A percentile compares a stretch with the other conserved stretches of the same genome.
Evolutionary conservation across 2,113 vertebrate species (phyloP).

Genomic region (Piaya cayana): DNA sequence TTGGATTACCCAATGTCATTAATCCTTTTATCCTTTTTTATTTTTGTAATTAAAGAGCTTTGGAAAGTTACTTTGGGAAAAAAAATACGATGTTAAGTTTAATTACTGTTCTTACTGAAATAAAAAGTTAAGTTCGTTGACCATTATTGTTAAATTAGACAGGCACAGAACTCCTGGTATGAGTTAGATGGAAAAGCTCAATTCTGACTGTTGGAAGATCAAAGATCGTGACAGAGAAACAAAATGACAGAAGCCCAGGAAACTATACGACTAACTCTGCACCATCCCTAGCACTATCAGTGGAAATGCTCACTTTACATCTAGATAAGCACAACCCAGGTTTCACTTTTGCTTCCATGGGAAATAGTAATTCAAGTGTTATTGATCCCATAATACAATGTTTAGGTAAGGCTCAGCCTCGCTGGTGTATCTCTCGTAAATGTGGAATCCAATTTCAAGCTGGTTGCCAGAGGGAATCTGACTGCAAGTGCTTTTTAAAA

Average conservation of each 20-base stretch:
- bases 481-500: not conserved
- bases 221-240: not conserved
- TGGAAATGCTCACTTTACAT: not conserved
- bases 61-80: conserved; percentile 1
- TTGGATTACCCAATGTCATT: conserved; percentile 33
- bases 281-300: not conserved
- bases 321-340: not conserved
- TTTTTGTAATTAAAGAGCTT: conserved; percentile 19
- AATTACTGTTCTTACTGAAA: not conserved
- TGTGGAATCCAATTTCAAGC: not conserved
- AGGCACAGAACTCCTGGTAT: not conserved
- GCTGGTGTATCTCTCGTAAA: not conserved
- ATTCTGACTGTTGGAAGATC: not conserved
- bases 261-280: not conserved
- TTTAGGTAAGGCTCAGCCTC: not conserved
- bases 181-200: not conserved
- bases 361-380: not conserved
- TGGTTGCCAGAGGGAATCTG: not conserved
- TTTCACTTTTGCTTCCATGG: not conserved
- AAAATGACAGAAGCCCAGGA: not conserved
- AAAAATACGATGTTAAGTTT: not conserved
- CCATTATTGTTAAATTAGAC: not conserved
- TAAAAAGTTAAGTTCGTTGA: not conserved
- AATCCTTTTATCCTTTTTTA: too few relatives aligned
- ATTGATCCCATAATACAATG: not conserved